phyloP scores from a whole-genome alignment of 2,797 vertebrate species.

The Heliangelus exortis region DNA sequence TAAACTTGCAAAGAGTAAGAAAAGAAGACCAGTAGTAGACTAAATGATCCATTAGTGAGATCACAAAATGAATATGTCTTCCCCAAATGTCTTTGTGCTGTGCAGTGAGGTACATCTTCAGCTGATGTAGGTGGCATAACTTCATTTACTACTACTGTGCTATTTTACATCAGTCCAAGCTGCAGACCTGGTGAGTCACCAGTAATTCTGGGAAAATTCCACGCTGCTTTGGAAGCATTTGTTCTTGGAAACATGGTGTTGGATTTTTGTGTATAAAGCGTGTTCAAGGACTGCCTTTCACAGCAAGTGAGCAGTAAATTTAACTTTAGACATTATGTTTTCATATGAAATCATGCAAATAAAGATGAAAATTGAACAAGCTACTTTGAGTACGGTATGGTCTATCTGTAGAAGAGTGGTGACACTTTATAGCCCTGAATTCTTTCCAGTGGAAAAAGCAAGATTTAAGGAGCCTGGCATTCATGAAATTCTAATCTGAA shows the following conservation, averaged over 20 bases:
- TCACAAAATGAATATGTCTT: not conserved
- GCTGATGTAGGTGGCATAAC: not conserved
- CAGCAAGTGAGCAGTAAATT: not conserved
- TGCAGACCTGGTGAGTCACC: not conserved
- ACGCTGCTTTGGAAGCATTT: not conserved
- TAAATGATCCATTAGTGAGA: not conserved
- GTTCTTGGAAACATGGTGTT: not conserved
- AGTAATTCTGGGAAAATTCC: not conserved
- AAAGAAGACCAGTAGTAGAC: not conserved
- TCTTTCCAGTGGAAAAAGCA: slow-evolving; percentile 52
- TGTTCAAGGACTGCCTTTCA: not conserved
- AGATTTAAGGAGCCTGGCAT: slow-evolving; percentile 1
- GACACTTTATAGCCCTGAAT: slow-evolving; percentile 51
- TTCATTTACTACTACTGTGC: not conserved
- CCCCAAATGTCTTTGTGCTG: not conserved
- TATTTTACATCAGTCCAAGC: not conserved
- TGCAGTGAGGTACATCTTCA: not conserved
- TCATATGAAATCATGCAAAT: slow-evolving; percentile 22
- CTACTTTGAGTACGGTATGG: not conserved
- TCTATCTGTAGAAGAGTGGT: slow-evolving; percentile 56
- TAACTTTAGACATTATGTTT: not conserved
- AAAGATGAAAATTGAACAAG: slow-evolving; percentile 32
- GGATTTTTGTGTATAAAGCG: not conserved
- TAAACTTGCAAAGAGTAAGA: not conserved
- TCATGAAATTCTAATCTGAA: slow-evolving; percentile 41